Base-by-base conservation (phyloP, 2,888 invertebrate species). In the Drosophila rellima region DNA sequence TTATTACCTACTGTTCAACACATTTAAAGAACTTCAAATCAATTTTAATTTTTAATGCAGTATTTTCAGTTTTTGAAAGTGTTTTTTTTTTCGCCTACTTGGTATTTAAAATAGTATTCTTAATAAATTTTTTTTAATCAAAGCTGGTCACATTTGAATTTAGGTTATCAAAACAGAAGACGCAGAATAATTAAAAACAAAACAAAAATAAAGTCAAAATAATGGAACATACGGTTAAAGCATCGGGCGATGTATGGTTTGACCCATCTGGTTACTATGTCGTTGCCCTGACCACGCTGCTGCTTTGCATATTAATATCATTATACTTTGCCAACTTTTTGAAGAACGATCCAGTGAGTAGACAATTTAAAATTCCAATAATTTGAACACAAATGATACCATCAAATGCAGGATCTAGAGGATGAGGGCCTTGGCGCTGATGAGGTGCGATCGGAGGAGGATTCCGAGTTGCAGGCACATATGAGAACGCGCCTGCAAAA, bases 291-390 rank as follows among this genome's bases (percentile, higher is more conserved):
- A 73, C 74, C 35, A 86, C 90, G 1, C 73, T 89, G 3, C 63
- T 90, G 17, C 35, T 89, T 10, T 88, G 90, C 44, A 88, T 89
- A 29, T 71, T 88, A 33, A 77, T 84, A 35, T 76, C 89, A 0
- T 67, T 90, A 0, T 90, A 86, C 48, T 90, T 84, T 74, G 82
- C 87, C 26, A 85, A 86, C 55, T 80, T 83, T 23, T 54, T 87
- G 59, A 86, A 77, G 65, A 74, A 81, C 47, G 85, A 71, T 18
- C 11, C 31, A 3, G 90, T 89, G 29, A 76, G 90, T 82, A 69
- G 23, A 13, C 8, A 44, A 47, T 35, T 20, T 2, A 35, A 15
- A 35, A 35, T 23, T 55, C n/a, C 39, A 26, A 20, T 8, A 18
- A 35, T 15, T 10, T 1, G 23, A 40, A 4, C 39, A n/a, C 29